Conservation (phyloP, 2,888 invertebrate species). For the Phaedon cochleariae region DNA sequence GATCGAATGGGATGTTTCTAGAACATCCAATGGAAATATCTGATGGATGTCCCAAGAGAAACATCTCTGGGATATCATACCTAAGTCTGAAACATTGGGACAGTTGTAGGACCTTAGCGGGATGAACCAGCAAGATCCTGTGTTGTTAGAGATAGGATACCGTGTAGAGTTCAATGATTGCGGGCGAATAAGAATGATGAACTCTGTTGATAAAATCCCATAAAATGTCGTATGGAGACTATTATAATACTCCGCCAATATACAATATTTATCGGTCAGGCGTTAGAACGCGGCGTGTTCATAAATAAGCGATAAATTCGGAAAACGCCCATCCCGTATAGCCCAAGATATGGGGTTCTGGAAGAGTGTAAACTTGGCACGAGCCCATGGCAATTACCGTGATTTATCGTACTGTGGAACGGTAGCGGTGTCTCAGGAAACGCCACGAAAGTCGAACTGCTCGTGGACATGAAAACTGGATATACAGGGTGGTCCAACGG, state of each 20-base stretch:
- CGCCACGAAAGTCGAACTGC: neutral
- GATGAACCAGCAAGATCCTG: too few species aligned
- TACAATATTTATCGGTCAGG: conserved; percentile 22
- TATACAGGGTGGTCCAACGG: neutral
- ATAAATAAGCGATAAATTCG: conserved; percentile 31
- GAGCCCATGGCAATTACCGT: conserved; percentile 27
- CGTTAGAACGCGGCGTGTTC: conserved; percentile 17
- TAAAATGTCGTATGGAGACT: too few species aligned
- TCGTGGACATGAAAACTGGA: neutral
- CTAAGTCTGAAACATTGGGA: too few species aligned
- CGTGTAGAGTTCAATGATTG: too few species aligned
- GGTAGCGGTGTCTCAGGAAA: conserved; percentile 17
- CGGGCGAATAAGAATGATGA: too few species aligned
- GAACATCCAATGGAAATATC: too few species aligned
- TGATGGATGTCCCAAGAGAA: too few species aligned
- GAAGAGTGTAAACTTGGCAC: conserved; percentile 28
- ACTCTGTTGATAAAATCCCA: too few species aligned
- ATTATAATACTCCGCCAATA: neutral
- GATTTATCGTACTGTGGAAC: conserved; percentile 23
- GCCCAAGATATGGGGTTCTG: conserved; percentile 24
- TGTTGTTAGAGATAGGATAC: too few species aligned
- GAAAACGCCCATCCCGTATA: conserved; percentile 23
- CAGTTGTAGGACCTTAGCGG: too few species aligned
- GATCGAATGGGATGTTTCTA: too few species aligned
- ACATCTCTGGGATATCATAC: too few species aligned